Evolutionary conservation across 2,797 vertebrate genomes (phyloP).

Genomic region (Spondyliosoma cantharus): DNA sequence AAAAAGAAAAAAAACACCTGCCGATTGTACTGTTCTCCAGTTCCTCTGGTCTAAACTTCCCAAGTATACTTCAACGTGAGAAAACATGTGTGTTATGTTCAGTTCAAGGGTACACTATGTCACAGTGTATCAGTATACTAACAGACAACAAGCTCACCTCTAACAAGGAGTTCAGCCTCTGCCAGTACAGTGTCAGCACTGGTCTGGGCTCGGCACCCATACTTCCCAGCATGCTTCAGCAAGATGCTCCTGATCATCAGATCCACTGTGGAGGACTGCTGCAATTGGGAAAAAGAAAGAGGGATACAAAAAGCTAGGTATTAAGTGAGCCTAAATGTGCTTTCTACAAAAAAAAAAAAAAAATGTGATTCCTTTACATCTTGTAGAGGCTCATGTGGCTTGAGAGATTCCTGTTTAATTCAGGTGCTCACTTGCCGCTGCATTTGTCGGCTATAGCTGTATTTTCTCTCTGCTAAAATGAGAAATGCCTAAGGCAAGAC

Average conservation of each 20-base stretch:
- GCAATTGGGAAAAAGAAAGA: slow-evolving; percentile 61
- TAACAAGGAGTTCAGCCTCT: slow-evolving; percentile 94
- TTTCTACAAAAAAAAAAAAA: slow-evolving; percentile 63
- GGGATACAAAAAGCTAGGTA: slow-evolving; percentile 48
- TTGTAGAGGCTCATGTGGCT: slow-evolving; percentile 72
- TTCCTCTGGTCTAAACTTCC: slow-evolving; percentile 11
- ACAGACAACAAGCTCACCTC: slow-evolving; percentile 87
- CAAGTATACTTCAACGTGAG: slow-evolving; percentile 11
- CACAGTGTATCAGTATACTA: slow-evolving; percentile 22
- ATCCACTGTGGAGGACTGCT: slow-evolving; percentile 97
- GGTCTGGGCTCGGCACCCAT: slow-evolving; percentile 94
- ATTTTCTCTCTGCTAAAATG: slow-evolving; percentile 74
- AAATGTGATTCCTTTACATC: slow-evolving; percentile 67
- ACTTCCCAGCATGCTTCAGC: slow-evolving; percentile 95
- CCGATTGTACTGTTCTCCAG: background rate
- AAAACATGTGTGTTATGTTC: slow-evolving; percentile 27
- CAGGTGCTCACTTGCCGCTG: slow-evolving; percentile 69
- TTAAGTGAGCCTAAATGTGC: slow-evolving; percentile 70
- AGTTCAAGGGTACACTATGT: slow-evolving; percentile 8
- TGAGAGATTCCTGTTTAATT: slow-evolving; percentile 74
- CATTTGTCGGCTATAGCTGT: slow-evolving; percentile 65
- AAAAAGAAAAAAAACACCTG: background rate
- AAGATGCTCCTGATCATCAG: slow-evolving; percentile 99
- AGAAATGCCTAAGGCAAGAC: slow-evolving; percentile 79
- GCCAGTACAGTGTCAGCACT: slow-evolving; percentile 91